Conservation (phyloP, 1,140 invertebrate genomes). For the Lucilia cuprina region DNA sequence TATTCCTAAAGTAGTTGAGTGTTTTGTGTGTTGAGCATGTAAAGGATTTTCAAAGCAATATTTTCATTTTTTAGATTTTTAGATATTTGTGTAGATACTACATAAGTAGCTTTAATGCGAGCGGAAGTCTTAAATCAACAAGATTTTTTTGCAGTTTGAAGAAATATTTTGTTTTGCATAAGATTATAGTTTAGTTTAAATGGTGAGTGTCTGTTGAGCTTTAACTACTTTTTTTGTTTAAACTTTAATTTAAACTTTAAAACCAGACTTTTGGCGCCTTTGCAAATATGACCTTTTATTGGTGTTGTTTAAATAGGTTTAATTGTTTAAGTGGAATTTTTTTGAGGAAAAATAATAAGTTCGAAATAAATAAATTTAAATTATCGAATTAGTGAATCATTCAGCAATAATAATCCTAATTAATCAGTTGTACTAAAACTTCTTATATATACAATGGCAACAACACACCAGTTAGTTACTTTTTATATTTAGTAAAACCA, state of each 20-base stretch:
- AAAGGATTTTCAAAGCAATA: neutral
- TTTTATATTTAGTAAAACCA: no score
- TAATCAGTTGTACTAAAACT: no score
- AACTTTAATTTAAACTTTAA: neutral
- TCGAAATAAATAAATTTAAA: no score
- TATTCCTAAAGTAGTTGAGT: neutral
- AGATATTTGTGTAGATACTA: neutral
- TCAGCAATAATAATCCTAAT: no score
- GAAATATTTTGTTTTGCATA: neutral
- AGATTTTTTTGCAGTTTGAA: neutral
- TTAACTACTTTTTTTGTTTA: neutral
- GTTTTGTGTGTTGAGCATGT: neutral
- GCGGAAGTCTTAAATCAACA: neutral
- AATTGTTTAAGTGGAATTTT: no score
- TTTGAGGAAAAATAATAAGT: no score
- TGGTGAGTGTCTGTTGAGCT: neutral
- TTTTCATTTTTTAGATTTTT: neutral
- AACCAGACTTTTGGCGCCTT: neutral
- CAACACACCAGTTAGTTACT: no score
- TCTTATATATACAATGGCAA: no score
- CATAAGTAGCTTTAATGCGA: neutral
- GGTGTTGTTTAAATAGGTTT: no score
- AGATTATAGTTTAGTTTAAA: neutral
- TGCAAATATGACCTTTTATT: no score
- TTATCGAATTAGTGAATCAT: no score